Base-by-base conservation (phyloP, 2,113 vertebrate genomes). In the Callocephalon fimbriatum region DNA sequence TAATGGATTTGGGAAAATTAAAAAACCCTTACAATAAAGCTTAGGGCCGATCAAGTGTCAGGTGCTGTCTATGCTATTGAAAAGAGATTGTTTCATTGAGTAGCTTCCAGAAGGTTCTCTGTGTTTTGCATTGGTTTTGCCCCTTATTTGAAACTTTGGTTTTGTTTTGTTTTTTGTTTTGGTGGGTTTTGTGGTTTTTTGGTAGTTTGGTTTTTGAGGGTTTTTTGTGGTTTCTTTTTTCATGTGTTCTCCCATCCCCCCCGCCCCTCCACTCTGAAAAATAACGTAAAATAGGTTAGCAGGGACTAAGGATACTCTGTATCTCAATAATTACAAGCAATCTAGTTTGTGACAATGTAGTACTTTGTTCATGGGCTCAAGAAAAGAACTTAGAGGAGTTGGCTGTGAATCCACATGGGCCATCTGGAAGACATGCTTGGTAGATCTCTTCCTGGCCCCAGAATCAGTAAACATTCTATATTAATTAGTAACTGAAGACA, bases 201-300 rank as follows among this genome's bases (percentile, higher is more conserved):
- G 14, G 32, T 56, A 13, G 2, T 56, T 56, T n/a, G 32, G 2
- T n/a, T 56, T 56, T 22, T n/a, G 32, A n/a, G 26, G 27, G 19
- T 31, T 54, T 31, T 54, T 31, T 12, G 11, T 8, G 16, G 32
- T 54, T 56, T 54, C 31, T 32, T 20, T 20, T 32, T 32, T 58
- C 8, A 0, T 6, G n/a, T 35, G n/a, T 5, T 37, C n/a, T 22
- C n/a, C 22, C 53, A 7, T 17, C 29, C n/a, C n/a, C n/a, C n/a
- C 22, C 29, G 4, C 29, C 53, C 53, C 48, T 25, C 32, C 3
- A 4, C 29, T 38, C 16, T 21, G 11, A 29, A 59, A 75, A 89
- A 54, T 2, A 32, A 20, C 16, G 14, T 35, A 44, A 65, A 62
- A n/a, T 15, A 71, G 21, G 32, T 4, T 54, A 51, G 61, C 3